These are phyloP conservation scores for Sebastes hubbsi DNA, from an alignment of 2,797 vertebrate genomes.

Conservation along the genomic window DNA sequence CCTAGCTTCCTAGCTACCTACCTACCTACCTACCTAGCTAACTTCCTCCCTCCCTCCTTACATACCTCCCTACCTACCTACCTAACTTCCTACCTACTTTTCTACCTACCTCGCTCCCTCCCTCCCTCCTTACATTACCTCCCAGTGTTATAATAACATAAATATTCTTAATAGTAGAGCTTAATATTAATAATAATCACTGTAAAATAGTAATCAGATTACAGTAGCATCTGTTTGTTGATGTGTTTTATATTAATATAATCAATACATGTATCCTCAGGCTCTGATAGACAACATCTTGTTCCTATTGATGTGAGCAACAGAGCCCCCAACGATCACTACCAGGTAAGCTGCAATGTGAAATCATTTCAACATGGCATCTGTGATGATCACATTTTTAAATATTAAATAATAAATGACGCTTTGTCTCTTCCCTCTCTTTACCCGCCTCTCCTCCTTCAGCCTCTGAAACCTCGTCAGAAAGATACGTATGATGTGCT, in stretches of 20 bases:
- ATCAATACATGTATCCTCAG: slow-evolving; percentile 12
- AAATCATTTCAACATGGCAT: not conserved
- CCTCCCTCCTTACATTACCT: not conserved
- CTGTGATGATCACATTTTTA: not conserved
- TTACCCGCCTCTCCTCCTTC: not conserved
- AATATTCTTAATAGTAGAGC: not conserved
- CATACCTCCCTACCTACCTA: not conserved
- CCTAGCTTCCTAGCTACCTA: fast-evolving
- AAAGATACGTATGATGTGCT: slow-evolving; percentile 40
- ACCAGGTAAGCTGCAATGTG: slow-evolving; percentile 49
- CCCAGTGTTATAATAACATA: not conserved
- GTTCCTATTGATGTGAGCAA: not conserved
- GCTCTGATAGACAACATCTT: slow-evolving; percentile 26
- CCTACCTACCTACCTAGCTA: not conserved
- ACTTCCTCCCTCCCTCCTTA: not conserved
- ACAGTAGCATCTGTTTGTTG: not conserved
- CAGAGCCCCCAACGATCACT: not conserved
- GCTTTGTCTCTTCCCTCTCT: not conserved
- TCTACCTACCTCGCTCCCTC: not conserved
- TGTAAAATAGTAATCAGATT: not conserved
- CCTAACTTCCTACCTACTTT: not conserved
- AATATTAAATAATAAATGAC: not conserved
- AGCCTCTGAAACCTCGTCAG: slow-evolving; percentile 19
- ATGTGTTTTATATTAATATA: not conserved
- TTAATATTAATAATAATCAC: not conserved